These are phyloP conservation scores for Peromyscus polionotus DNA, from an alignment of 2,113 vertebrate species.

Conservation along the genomic window DNA sequence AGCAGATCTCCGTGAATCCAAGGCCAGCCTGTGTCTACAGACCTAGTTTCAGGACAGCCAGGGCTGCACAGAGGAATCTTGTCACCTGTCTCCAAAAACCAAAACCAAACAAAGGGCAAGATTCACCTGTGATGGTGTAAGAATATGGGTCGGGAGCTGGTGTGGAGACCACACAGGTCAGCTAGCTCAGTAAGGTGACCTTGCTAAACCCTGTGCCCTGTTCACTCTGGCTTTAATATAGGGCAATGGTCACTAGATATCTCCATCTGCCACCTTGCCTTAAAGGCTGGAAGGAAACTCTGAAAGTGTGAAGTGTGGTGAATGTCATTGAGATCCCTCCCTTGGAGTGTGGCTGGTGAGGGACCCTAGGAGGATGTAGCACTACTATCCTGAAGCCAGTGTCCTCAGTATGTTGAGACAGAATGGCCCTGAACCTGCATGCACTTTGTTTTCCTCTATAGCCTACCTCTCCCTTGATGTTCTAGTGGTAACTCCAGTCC, in stretches of 20 bases:
- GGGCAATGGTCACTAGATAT: no score
- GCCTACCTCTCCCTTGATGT: neutral
- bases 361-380: no score
- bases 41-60: neutral
- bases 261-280: no score
- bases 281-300: neutral
- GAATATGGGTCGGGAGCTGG: neutral
- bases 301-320: neutral
- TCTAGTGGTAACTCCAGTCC: neutral
- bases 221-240: neutral
- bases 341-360: neutral
- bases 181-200: no score
- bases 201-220: neutral
- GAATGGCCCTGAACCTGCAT: neutral
- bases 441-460: no score
- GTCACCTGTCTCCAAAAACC: neutral
- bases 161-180: neutral
- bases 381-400: neutral
- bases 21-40: neutral
- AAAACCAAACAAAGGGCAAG: neutral
- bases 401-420: neutral
- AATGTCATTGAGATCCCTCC: neutral
- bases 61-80: neutral
- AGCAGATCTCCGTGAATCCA: neutral
- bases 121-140: neutral